Conservation (phyloP, 2,888 invertebrate species). For the Drosophila formosana region DNA sequence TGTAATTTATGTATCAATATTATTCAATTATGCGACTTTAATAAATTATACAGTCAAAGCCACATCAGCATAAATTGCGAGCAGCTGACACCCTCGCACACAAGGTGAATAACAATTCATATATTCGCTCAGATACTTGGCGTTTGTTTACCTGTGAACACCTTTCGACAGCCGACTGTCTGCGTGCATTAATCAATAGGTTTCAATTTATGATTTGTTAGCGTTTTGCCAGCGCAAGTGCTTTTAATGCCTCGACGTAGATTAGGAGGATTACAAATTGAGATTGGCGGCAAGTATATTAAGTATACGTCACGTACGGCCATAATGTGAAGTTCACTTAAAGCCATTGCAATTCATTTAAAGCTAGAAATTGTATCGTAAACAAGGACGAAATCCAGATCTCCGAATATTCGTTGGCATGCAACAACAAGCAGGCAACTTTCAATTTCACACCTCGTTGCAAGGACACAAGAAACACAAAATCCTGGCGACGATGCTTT, state of each 20-base stretch:
- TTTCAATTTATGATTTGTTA: conserved; percentile 32
- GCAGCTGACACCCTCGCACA: conserved; percentile 32
- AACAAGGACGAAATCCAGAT: conserved; percentile 12
- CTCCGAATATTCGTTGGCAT: conserved; percentile 46
- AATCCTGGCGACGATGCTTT: conserved; percentile 27
- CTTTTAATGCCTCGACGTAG: conserved; percentile 2
- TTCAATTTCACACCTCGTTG: conserved; percentile 80
- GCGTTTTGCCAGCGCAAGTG: background rate
- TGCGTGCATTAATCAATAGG: conserved; percentile 51
- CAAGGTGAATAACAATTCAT: conserved; percentile 10
- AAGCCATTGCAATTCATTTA: conserved; percentile 4
- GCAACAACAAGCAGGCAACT: conserved; percentile 52
- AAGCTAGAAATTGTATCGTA: background rate
- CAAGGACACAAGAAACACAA: conserved; percentile 39
- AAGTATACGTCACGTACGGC: background rate
- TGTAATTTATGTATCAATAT: conserved; percentile 59
- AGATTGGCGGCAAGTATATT: conserved; percentile 1
- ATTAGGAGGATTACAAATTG: background rate
- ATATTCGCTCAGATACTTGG: conserved; percentile 11
- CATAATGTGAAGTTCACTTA: background rate
- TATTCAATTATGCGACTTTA: conserved; percentile 21
- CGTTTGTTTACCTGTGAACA: conserved; percentile 23
- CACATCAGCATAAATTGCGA: conserved; percentile 31
- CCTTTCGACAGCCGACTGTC: conserved; percentile 22
- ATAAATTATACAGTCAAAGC: conserved; percentile 44